Evolutionary conservation across 2,888 invertebrate genomes (phyloP), one percentile per base, ranked within the genome.

Genomic region (Ommatoiulus sabulosus): DNA sequence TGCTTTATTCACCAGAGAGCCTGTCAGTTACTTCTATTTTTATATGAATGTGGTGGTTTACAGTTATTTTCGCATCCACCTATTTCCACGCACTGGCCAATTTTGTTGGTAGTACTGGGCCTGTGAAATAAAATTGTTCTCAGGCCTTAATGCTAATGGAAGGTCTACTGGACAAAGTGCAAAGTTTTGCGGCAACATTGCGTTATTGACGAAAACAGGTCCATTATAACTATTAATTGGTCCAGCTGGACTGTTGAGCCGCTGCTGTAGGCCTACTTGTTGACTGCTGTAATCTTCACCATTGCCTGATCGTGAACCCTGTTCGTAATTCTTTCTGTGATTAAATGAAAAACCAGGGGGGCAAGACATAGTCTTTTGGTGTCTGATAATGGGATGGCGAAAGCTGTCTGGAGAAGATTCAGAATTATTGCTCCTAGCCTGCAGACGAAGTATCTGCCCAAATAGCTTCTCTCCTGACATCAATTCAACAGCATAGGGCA

Each of bases 401-500:
- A n/a, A 15, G 72, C 20, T 72, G 20, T 72, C 72, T 24, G 72
- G 24, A 10, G 72, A 24, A 8, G 72, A 72, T 17, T 85, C 85
- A 4, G 7, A 85, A 85, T 85, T 87, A 87, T 24, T 48, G 5
- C 20, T 24, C 12, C 52, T 87, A n/a, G 63, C 44, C 44, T 72
- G 63, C 17, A 87, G 44, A 3, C 44, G 44, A 17, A 87, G 3
- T n/a, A 12, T 6, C 43, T 72, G 87, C 3, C 87, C 84, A 46
- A 86, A 88, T 20, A 88, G 43, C 44, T 46, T 44, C 17, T 87
- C 86, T 44, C 96, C 96, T 80, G 95, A 94, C 90, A 96, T 95
- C 63, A 97, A 92, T 52, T 95, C 93, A n/a, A 96, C 92, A 0
- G 96, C 96, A 92, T 97, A 97, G 0, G 95, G 94, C 0, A 97